A percentile compares a stretch with the other conserved stretches of the same genome.
Conservation (phyloP, 1,140 invertebrate genomes). For the Dolichoris vasculosae region DNA sequence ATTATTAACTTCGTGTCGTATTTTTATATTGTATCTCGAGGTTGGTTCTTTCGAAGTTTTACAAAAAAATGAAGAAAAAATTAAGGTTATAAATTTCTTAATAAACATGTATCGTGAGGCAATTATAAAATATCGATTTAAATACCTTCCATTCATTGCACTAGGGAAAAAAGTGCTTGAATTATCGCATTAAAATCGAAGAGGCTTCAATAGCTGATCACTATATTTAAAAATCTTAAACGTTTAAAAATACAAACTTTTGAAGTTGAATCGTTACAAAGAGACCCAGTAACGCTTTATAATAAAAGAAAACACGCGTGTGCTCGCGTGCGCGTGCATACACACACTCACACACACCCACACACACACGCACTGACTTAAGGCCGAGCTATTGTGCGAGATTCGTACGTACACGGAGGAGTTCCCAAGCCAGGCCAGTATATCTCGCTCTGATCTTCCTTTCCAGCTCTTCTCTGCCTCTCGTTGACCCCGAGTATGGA, state of each 20-base stretch:
- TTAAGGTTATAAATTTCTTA: no score
- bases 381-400: background rate
- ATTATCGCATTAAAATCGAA: background rate
- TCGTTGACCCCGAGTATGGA: conserved; percentile 32
- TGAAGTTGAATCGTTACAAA: conserved; percentile 6
- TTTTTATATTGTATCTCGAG: no score
- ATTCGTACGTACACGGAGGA: background rate
- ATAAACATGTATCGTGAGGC: background rate
- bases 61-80: no score
- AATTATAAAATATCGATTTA: background rate
- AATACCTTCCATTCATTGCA: background rate
- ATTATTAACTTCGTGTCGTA: no score
- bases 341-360: no score
- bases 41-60: no score
- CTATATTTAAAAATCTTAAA: conserved; percentile 15
- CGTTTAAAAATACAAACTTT: conserved; percentile 26
- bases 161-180: background rate
- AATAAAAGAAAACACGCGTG: conserved; percentile 19
- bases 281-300: background rate
- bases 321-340: no score
- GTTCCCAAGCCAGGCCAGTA: conserved; percentile 21
- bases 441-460: conserved; percentile 44
- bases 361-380: background rate
- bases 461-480: conserved; percentile 4
- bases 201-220: background rate